phyloP scores from a whole-genome alignment of 2,113 vertebrate genomes.

The Hucho hucho region DNA sequence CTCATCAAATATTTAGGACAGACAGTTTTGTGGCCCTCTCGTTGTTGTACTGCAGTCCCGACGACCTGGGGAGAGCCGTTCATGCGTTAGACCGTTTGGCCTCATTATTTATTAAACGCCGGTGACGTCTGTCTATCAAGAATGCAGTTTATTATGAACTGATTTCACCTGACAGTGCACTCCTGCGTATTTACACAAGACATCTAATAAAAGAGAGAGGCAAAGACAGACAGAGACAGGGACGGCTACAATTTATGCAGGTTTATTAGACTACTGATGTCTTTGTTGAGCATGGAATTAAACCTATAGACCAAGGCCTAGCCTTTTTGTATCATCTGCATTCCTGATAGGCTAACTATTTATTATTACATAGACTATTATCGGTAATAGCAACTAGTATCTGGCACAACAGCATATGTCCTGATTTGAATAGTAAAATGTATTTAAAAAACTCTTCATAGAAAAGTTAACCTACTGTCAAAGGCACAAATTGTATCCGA shows the following conservation, averaged over 20 bases:
- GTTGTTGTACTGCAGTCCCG: not conserved
- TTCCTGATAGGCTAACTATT: not conserved
- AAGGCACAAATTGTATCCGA: too few species aligned
- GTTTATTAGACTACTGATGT: slow-evolving; percentile 67
- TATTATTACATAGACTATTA: not conserved
- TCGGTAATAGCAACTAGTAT: not conserved
- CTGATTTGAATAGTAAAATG: too few species aligned
- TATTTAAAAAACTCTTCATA: too few species aligned
- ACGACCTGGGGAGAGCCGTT: not conserved
- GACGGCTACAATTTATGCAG: slow-evolving; percentile 2
- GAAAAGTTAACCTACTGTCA: too few species aligned
- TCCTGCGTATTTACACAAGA: slow-evolving; percentile 37
- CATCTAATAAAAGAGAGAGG: slow-evolving; percentile 45
- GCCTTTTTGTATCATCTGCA: slow-evolving; percentile 11
- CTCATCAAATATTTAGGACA: not conserved
- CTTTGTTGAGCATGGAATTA: slow-evolving; percentile 45
- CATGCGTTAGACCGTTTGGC: not conserved
- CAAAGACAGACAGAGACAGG: not conserved
- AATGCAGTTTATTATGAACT: slow-evolving; percentile 63
- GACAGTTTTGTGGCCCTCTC: not conserved
- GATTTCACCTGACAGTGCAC: slow-evolving; percentile 38
- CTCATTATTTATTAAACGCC: slow-evolving; percentile 50
- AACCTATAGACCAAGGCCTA: slow-evolving; percentile 8
- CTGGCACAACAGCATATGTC: too few species aligned
- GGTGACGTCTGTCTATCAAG: slow-evolving; percentile 67